A percentile compares a stretch with the other conserved stretches of the same genome.
Evolutionary conservation across 64 coral and sea anemone genomes (phyloP).

Genomic region (Pocillopora verrucosa): DNA sequence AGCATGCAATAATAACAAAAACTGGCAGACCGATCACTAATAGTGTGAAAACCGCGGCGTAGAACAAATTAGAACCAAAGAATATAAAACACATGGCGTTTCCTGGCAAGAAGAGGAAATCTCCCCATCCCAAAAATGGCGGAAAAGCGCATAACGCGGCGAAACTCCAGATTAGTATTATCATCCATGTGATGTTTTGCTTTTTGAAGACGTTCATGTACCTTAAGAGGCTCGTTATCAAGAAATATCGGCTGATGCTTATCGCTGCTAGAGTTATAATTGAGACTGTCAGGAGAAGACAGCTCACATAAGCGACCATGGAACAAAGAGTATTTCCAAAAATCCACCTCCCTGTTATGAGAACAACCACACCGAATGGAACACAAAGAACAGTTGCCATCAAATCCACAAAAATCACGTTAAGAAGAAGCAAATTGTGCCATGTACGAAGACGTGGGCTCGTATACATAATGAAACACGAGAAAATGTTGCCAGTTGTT

Average conservation of each 20-base stretch:
- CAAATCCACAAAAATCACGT: conserved; percentile 70
- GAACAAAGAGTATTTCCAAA: conserved; percentile 31
- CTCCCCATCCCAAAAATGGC: conserved; percentile 66
- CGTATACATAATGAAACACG: conserved; percentile 71
- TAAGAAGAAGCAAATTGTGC: conserved; percentile 79
- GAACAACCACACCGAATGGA: conserved; percentile 48
- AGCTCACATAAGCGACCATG: conserved; percentile 46
- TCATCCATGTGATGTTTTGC: conserved; percentile 50
- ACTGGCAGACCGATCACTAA: conserved; percentile 63
- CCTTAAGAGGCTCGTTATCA: conserved; percentile 52
- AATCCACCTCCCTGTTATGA: conserved; percentile 47
- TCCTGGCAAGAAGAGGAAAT: conserved; percentile 63
- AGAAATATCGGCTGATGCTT: conserved; percentile 66
- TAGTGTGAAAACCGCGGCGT: conserved; percentile 65
- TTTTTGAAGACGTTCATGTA: conserved; percentile 74
- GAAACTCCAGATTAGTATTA: conserved; percentile 51
- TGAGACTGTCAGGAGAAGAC: conserved; percentile 56
- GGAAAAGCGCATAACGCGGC: conserved; percentile 41
- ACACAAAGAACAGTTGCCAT: conserved; percentile 34
- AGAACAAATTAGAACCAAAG: conserved; percentile 65
- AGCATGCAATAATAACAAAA: conserved; percentile 46
- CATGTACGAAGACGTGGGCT: conserved; percentile 72
- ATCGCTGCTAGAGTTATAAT: conserved; percentile 66
- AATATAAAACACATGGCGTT: conserved; percentile 71
- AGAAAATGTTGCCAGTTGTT: conserved; percentile 43